Conservation (phyloP, 2,113 vertebrate genomes). For the Mesoclemmys tuberculata region DNA sequence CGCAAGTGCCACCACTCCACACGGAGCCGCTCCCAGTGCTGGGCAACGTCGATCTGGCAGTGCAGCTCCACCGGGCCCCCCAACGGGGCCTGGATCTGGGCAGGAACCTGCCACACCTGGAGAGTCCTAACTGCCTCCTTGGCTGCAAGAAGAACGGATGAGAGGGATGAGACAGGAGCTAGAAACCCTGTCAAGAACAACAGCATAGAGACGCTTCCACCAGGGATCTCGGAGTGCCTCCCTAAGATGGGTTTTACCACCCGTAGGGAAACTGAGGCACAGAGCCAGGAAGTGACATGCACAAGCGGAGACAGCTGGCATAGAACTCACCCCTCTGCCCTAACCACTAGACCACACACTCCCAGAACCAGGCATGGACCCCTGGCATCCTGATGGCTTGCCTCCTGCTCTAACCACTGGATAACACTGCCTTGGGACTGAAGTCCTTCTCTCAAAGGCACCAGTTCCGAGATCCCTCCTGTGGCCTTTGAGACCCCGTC, state of each 20-base stretch:
- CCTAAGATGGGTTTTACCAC: neutral
- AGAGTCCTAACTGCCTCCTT: neutral
- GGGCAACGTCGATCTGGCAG: neutral
- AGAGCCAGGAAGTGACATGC: neutral
- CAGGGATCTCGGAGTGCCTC: neutral
- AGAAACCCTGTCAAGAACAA: neutral
- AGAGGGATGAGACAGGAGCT: neutral
- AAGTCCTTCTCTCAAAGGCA: neutral
- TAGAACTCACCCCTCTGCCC: neutral
- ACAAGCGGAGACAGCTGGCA: neutral
- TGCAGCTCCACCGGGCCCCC: slow-evolving; percentile 30
- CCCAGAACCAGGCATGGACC: neutral
- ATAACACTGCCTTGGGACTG: neutral
- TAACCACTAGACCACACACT: neutral
- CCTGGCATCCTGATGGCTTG: neutral
- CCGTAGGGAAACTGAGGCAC: neutral
- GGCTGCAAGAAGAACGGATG: neutral
- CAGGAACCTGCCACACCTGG: neutral
- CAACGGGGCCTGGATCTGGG: fast-evolving
- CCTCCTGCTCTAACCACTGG: neutral
- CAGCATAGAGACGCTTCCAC: neutral
- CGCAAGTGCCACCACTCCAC: slow-evolving; percentile 53
- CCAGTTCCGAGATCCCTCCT: neutral
- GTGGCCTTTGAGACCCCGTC: neutral
- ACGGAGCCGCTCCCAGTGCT: neutral